Evolutionary conservation across 1,140 invertebrate genomes (phyloP).

Genomic region (Drosophila insularis): DNA sequence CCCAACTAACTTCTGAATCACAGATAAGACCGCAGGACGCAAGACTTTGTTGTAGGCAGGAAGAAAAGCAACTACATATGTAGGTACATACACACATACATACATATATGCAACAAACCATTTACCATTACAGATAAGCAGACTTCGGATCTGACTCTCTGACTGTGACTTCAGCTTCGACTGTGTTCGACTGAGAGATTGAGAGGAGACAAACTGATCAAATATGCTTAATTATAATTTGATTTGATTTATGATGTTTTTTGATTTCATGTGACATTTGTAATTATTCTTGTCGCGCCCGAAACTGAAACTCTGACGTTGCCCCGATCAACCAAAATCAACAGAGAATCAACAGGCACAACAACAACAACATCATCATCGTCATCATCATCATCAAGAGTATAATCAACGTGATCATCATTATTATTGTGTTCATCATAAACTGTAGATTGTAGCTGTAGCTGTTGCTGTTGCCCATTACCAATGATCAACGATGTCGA

Average conservation of each 20-base stretch:
- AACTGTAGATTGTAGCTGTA: slow-evolving; percentile 1
- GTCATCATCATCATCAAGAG: slow-evolving; percentile 20
- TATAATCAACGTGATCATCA: slow-evolving; percentile 32
- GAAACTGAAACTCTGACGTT: slow-evolving; percentile 45
- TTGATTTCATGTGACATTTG: slow-evolving; percentile 81
- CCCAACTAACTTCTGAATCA: slow-evolving; percentile 35
- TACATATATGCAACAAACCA: slow-evolving; percentile 16
- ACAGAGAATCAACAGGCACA: slow-evolving; percentile 12
- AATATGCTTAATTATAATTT: slow-evolving; percentile 82
- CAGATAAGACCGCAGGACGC: slow-evolving; percentile 47
- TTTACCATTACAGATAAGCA: slow-evolving; percentile 67
- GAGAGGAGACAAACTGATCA: slow-evolving; percentile 69
- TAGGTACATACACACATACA: no score
- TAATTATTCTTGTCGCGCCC: slow-evolving; percentile 82
- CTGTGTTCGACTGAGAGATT: slow-evolving; percentile 13
- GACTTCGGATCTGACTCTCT: slow-evolving; percentile 21
- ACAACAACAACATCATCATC: slow-evolving; percentile 37
- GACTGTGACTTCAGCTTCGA: slow-evolving; percentile 10
- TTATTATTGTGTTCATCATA: slow-evolving; percentile 29
- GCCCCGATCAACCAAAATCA: slow-evolving; percentile 64
- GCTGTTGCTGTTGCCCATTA: slow-evolving; percentile 29
- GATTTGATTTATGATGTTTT: slow-evolving; percentile 82
- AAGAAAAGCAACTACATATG: slow-evolving; percentile 25
- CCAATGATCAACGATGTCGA: slow-evolving; percentile 73
- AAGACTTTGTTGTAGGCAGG: slow-evolving; percentile 13